Evolutionary conservation across 2,797 vertebrate genomes (phyloP).

Genomic region (Passerculus sandwichensis): DNA sequence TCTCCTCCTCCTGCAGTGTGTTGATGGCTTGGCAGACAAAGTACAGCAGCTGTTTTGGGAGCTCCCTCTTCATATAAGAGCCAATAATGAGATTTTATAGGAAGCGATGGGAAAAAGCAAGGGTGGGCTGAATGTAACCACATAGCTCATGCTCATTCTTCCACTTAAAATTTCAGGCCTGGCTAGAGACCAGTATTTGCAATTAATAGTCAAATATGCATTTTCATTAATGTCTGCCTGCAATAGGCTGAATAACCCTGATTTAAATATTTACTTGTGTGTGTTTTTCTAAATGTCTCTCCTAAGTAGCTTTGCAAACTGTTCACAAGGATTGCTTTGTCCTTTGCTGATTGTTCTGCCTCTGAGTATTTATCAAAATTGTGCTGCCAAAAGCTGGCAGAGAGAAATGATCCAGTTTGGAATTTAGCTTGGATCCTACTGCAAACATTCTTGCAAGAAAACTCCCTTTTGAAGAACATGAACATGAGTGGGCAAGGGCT

Average conservation of each 20-base stretch:
- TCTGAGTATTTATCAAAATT: slow-evolving; percentile 6
- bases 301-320: slow-evolving; percentile 16
- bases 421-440: slow-evolving; percentile 48
- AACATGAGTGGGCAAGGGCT: slow-evolving; percentile 12
- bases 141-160: neutral
- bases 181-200: slow-evolving; percentile 6
- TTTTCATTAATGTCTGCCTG: neutral
- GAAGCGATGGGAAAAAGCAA: neutral
- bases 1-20: neutral
- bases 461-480: slow-evolving; percentile 1
- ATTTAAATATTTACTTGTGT: slow-evolving; percentile 41
- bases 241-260: neutral
- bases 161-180: neutral
- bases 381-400: slow-evolving; percentile 37
- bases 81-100: slow-evolving; percentile 29
- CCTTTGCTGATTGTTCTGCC: slow-evolving; percentile 30
- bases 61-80: slow-evolving; percentile 9
- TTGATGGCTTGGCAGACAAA: slow-evolving; percentile 24
- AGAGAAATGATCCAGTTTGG: slow-evolving; percentile 14
- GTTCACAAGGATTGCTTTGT: slow-evolving; percentile 12
- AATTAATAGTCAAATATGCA: neutral
- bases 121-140: slow-evolving; percentile 27
- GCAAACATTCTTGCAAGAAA: slow-evolving; percentile 11
- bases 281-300: slow-evolving; percentile 1
- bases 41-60: slow-evolving; percentile 22